Evolutionary conservation across 1,140 invertebrate genomes (phyloP).

Genomic region (Trachymyrmex cornetzi): DNA sequence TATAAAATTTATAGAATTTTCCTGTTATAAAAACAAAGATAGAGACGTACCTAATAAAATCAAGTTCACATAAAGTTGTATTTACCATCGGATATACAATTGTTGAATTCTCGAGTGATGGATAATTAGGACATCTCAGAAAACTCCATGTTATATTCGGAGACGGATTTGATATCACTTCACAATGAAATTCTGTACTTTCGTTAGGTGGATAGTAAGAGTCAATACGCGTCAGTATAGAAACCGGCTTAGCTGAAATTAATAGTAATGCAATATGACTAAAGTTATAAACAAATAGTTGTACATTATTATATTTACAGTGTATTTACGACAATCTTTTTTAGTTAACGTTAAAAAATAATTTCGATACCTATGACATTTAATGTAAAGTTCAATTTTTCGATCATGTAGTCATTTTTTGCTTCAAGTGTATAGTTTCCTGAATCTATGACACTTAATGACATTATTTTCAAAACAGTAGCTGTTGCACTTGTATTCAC

Average conservation of each 20-base stretch:
- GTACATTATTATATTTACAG: not conserved
- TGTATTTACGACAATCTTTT: not conserved
- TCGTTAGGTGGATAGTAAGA: constrained; percentile 84
- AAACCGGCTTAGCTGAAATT: constrained; percentile 83
- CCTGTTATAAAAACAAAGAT: constrained; percentile 40
- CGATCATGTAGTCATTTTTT: constrained; percentile 65
- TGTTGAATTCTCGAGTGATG: constrained; percentile 58
- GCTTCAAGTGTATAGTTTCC: constrained; percentile 77
- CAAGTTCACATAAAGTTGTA: not conserved
- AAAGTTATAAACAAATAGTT: not conserved
- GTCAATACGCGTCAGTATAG: constrained; percentile 81
- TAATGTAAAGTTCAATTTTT: constrained; percentile 76
- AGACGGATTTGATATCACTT: constrained; percentile 84
- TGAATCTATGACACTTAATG: constrained; percentile 71
- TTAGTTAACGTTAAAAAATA: not conserved
- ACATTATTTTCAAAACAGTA: constrained; percentile 72
- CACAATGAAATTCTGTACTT: constrained; percentile 83
- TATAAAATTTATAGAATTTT: constrained; percentile 62
- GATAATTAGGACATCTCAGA: constrained; percentile 80
- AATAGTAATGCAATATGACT: not conserved
- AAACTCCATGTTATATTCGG: constrained; percentile 87
- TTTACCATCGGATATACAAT: constrained; percentile 56
- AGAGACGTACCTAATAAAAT: not conserved
- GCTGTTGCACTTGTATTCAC: constrained; percentile 43
- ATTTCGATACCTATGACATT: constrained; percentile 72